A percentile compares a stretch with the other conserved stretches of the same genome.
phyloP scores from a whole-genome alignment of 1,140 invertebrate genomes.

The Telenomus remus region DNA sequence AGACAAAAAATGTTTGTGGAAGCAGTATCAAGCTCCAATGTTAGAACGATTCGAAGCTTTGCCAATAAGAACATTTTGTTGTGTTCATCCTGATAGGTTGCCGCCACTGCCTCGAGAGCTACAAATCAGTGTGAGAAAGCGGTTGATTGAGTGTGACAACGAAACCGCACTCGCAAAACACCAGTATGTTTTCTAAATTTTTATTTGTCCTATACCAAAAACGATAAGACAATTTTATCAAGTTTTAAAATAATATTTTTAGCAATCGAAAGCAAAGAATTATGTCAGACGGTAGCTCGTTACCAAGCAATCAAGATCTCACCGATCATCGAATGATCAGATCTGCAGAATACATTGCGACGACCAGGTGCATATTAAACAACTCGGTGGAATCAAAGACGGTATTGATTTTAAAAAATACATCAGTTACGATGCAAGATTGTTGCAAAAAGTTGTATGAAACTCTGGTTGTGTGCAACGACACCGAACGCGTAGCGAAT shows the following conservation, averaged over 20 bases:
- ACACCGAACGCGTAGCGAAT: too few relatives aligned
- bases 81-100: constrained; percentile 15
- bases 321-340: not conserved
- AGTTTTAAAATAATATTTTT: not conserved
- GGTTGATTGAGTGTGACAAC: constrained; percentile 20
- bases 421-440: not conserved
- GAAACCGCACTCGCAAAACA: constrained; percentile 19
- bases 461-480: too few relatives aligned
- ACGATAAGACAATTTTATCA: not conserved
- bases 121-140: not conserved
- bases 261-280: not conserved
- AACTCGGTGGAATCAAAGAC: not conserved
- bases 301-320: too few relatives aligned
- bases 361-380: not conserved
- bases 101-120: not conserved
- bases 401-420: not conserved
- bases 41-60: constrained; percentile 26
- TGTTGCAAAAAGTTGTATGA: not conserved
- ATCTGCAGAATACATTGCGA: not conserved
- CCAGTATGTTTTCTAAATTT: constrained; percentile 11
- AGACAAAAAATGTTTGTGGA: constrained; percentile 41
- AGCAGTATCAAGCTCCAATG: constrained; percentile 19
- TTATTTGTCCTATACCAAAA: not conserved
- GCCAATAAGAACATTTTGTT: constrained; percentile 34
- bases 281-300: too few relatives aligned